Base-by-base conservation (phyloP, 2,113 vertebrate genomes). In the Dasyprocta punctata region DNA sequence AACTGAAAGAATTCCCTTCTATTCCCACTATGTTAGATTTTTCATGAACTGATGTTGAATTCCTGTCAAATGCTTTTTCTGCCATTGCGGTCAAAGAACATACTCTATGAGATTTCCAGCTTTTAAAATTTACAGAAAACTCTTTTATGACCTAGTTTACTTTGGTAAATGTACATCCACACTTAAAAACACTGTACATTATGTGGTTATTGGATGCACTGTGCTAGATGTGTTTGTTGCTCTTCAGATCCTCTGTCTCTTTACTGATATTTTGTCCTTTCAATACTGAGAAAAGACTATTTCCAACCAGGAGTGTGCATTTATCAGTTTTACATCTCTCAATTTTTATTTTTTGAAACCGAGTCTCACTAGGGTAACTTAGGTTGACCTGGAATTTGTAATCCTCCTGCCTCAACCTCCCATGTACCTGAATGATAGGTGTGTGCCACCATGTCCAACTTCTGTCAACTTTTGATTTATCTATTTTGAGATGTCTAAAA, bases 271-370 rank as follows among this genome's bases (percentile, higher is more conserved):
- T 82, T 58, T 49, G 24, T 75, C 52, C 83, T 60, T 44, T 49
- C 89, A 78, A 90, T 90, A 82, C 5, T 7, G 30, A 92, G 54
- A 87, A 96, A 92, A 9, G 36, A 80, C 75, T 75, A 81, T 94
- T 86, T 91, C 36, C 13, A 82, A 54, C 14, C 33, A 58, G 38
- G 6, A 52, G 1, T 38, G 30, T 80, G 30, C 2, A 47, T 73
- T 90, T 86, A 36, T 69, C 52, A 54, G 77, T 54, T 80, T 36
- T 80, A 28, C 30, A 33, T 36, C 77, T 78, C 7, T 52, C 30
- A 52, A 36, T 20, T 52, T 54, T 80, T 36, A 80, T 33, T 80
- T 80, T 36, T 77, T 49, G 44, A 77, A 77, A 77, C 26, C 2
- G 47, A 47, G 26, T 77, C 41, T 77, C 73, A 47, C 14, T 78